These are phyloP conservation scores for Caenorhabditis briggsae DNA, from an alignment of 1,140 invertebrate species.

Conservation along the genomic window DNA sequence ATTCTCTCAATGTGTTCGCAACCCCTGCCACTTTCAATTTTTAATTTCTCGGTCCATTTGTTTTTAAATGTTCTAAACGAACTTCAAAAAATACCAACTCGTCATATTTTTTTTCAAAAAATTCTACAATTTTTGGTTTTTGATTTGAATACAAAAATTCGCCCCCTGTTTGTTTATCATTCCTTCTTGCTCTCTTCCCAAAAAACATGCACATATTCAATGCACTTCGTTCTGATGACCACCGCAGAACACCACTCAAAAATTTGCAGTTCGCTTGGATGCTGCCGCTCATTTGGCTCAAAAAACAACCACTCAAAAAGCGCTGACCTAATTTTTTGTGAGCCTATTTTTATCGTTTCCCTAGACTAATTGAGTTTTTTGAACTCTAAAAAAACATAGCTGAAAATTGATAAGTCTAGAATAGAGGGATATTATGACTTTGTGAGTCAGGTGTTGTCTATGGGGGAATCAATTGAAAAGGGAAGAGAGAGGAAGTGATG, in stretches of 20 bases:
- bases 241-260: background rate
- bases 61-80: background rate
- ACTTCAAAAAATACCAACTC: background rate
- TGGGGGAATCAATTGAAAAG: background rate
- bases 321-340: background rate
- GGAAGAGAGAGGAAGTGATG: background rate
- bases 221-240: constrained; percentile 7
- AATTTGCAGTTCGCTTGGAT: constrained; percentile 6
- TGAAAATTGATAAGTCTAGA: background rate
- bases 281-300: background rate
- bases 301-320: background rate
- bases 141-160: background rate
- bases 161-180: background rate
- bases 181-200: background rate
- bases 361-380: background rate
- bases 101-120: background rate
- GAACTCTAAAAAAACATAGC: background rate
- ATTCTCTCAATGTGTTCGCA: too few species aligned
- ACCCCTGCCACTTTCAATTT: too few species aligned
- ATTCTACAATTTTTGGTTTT: background rate
- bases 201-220: constrained; percentile 33
- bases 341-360: background rate
- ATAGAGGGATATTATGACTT: background rate
- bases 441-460: background rate
- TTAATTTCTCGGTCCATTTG: background rate